A percentile compares a stretch with the other conserved stretches of the same genome.
Evolutionary conservation across 2,797 vertebrate species (phyloP).

Genomic region (Adrianichthys oophorus): DNA sequence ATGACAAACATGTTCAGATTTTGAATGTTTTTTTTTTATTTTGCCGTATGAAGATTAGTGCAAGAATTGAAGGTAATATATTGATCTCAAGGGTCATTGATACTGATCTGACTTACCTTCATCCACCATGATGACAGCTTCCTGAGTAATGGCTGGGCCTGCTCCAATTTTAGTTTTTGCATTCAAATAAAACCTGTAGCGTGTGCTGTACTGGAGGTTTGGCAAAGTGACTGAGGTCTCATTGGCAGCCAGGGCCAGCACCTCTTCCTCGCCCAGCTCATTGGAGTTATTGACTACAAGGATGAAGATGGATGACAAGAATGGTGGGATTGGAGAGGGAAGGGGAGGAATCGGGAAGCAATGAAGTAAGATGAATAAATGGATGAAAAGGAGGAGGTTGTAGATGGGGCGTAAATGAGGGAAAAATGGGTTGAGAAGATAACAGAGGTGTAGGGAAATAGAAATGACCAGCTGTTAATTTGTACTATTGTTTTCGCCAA

Average conservation of each 20-base stretch:
- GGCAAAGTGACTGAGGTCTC: conserved; percentile 89
- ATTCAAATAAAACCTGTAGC: conserved; percentile 96
- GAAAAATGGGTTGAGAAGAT: conserved; percentile 41
- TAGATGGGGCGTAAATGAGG: conserved; percentile 42
- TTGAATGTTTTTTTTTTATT: not conserved
- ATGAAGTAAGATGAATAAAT: conserved; percentile 40
- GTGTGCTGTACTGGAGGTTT: conserved; percentile 93
- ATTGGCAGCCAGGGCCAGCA: conserved; percentile 89
- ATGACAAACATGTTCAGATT: conserved; percentile 1
- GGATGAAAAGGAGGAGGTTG: conserved; percentile 15
- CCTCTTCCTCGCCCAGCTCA: conserved; percentile 88
- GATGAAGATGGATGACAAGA: conserved; percentile 49
- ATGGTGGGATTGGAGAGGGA: conserved; percentile 23
- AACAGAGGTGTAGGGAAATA: conserved; percentile 47
- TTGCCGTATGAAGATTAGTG: not conserved
- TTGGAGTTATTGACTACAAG: conserved; percentile 92
- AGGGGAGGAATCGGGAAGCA: conserved; percentile 34
- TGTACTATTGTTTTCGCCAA: conserved; percentile 36
- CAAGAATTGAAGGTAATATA: not conserved
- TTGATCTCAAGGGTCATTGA: not conserved
- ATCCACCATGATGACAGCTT: conserved; percentile 88
- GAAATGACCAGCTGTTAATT: conserved; percentile 67
- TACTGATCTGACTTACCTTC: conserved; percentile 85
- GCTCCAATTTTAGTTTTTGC: conserved; percentile 87
- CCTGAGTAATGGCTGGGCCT: conserved; percentile 87